phyloP scores from a whole-genome alignment of 2,113 vertebrate genomes.

The Ursus arctos region DNA sequence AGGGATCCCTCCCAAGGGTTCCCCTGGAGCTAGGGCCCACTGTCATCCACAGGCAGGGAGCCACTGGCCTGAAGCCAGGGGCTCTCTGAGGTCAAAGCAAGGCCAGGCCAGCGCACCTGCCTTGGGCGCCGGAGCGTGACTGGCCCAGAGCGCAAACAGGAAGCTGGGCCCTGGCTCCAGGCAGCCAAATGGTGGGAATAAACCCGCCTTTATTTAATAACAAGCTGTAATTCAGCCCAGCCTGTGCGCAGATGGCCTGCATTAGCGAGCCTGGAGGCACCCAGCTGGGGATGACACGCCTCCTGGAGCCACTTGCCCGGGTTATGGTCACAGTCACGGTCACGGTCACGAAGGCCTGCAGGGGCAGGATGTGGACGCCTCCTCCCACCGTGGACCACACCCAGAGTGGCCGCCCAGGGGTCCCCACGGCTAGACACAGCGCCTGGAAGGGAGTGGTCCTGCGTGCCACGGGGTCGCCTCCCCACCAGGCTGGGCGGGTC shows the following conservation, averaged over 20 bases:
- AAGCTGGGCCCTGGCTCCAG: background rate
- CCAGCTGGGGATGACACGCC: background rate
- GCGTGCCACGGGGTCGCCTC: background rate
- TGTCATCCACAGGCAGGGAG: too few relatives aligned
- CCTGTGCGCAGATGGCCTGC: fast-evolving
- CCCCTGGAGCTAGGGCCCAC: too few relatives aligned
- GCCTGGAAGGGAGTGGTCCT: background rate
- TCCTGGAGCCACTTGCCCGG: background rate
- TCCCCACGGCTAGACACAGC: background rate
- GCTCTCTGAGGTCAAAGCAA: background rate
- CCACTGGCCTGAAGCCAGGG: background rate
- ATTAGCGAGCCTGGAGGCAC: background rate
- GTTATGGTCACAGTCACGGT: background rate
- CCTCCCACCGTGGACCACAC: fast-evolving
- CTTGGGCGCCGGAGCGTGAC: background rate
- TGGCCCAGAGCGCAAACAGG: background rate
- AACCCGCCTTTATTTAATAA: background rate
- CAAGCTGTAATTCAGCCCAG: background rate
- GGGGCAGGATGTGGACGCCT: background rate
- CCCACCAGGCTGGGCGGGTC: background rate
- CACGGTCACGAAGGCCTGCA: background rate
- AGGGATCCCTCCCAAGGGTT: background rate
- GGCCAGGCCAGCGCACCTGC: background rate
- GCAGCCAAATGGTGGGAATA: background rate
- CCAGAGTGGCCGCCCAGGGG: background rate